These are phyloP conservation scores for Peromyscus aztecus DNA, from an alignment of 2,797 vertebrate genomes.

Conservation along the genomic window DNA sequence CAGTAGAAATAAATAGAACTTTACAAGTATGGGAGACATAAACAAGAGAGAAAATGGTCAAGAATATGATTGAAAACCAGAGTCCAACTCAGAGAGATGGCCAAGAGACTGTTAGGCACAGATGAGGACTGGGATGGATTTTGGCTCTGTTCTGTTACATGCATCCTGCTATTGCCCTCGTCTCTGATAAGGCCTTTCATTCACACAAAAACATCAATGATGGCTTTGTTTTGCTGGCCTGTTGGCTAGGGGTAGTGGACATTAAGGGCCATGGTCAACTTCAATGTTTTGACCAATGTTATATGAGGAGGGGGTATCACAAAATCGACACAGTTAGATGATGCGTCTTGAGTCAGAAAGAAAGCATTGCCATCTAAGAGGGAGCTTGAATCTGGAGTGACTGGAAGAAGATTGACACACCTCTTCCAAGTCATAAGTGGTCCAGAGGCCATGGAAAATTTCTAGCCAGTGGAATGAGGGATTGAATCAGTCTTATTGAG, in stretches of 20 bases:
- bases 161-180: background rate
- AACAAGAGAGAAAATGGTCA: background rate
- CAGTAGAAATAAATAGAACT: constrained; percentile 10
- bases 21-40: background rate
- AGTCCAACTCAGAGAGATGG: background rate
- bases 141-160: background rate
- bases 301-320: background rate
- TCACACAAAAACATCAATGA: background rate
- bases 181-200: background rate
- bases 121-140: background rate
- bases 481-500: background rate
- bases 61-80: background rate
- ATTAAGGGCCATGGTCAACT: background rate
- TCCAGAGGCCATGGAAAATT: background rate
- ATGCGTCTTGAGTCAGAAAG: background rate
- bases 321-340: background rate
- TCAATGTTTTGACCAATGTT: background rate
- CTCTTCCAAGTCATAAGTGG: background rate
- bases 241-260: background rate
- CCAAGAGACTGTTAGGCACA: background rate
- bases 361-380: background rate
- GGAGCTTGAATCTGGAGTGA: background rate
- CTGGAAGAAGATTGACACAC: background rate
- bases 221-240: constrained; percentile 24
- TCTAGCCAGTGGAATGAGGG: background rate